Evolutionary conservation across 1,140 invertebrate genomes (phyloP).

Genomic region (Gryllus bimaculatus): DNA sequence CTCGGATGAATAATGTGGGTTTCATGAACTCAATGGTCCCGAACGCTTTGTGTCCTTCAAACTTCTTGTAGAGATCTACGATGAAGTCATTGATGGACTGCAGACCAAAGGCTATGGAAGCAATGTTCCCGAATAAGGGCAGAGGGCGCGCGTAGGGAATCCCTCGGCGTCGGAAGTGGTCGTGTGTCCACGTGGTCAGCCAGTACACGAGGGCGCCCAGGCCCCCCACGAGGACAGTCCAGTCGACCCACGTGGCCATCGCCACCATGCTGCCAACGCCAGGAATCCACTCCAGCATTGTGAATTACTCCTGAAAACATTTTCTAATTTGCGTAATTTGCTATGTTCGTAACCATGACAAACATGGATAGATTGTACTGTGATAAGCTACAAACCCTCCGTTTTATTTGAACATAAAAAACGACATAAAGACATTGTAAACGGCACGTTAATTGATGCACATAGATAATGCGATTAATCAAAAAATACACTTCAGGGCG

Average conservation of each 20-base stretch:
- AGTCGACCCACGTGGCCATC: not conserved
- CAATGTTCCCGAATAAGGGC: constrained; percentile 25
- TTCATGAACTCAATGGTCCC: not conserved
- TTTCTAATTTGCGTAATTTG: too few species aligned
- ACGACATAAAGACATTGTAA: too few species aligned
- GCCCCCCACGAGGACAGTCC: not conserved
- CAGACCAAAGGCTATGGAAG: not conserved
- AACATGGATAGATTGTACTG: too few species aligned
- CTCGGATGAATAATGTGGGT: not conserved
- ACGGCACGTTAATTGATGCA: too few species aligned
- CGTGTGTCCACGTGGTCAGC: constrained; percentile 6
- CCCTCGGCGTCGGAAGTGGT: constrained; percentile 21
- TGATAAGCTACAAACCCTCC: too few species aligned
- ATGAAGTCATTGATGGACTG: not conserved
- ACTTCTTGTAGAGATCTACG: not conserved
- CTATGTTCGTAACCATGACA: too few species aligned
- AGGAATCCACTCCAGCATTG: not conserved
- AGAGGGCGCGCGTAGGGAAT: constrained; percentile 20
- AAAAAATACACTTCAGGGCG: too few species aligned
- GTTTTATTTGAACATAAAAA: too few species aligned
- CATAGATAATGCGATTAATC: too few species aligned
- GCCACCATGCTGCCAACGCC: not conserved
- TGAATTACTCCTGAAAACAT: too few species aligned
- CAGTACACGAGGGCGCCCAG: not conserved
- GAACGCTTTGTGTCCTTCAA: not conserved